Conservation (phyloP, 2,888 invertebrate species). For the Willowsia nigromaculata region DNA sequence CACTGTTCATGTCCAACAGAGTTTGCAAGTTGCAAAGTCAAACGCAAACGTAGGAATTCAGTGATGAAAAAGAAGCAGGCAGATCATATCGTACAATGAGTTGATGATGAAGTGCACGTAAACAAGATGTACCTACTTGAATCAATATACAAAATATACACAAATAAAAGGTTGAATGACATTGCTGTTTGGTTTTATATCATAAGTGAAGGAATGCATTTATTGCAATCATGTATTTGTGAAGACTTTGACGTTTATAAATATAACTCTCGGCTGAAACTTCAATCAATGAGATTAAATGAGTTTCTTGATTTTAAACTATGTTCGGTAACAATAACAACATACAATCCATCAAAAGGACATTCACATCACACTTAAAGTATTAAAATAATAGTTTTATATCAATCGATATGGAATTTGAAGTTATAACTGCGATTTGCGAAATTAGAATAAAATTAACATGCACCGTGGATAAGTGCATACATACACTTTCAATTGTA, state of each 20-base stretch:
- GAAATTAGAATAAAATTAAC: neutral
- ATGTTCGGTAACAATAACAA: neutral
- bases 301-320: neutral
- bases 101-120: too few species aligned
- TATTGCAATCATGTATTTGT: slow-evolving; percentile 17
- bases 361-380: neutral
- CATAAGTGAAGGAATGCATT: slow-evolving; percentile 24
- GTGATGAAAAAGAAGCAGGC: too few species aligned
- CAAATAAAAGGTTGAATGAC: neutral
- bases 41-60: too few species aligned
- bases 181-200: neutral
- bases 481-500: neutral
- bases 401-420: neutral
- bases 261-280: slow-evolving; percentile 25
- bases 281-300: neutral
- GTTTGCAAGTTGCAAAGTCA: too few species aligned
- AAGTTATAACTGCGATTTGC: neutral
- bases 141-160: too few species aligned
- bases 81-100: too few species aligned
- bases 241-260: slow-evolving; percentile 8
- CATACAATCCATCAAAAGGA: neutral
- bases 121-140: too few species aligned
- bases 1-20: too few species aligned
- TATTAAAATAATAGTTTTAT: neutral
- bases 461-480: neutral